These are phyloP conservation scores for Nylanderia fulva DNA, from an alignment of 1,140 invertebrate genomes.

Conservation along the genomic window DNA sequence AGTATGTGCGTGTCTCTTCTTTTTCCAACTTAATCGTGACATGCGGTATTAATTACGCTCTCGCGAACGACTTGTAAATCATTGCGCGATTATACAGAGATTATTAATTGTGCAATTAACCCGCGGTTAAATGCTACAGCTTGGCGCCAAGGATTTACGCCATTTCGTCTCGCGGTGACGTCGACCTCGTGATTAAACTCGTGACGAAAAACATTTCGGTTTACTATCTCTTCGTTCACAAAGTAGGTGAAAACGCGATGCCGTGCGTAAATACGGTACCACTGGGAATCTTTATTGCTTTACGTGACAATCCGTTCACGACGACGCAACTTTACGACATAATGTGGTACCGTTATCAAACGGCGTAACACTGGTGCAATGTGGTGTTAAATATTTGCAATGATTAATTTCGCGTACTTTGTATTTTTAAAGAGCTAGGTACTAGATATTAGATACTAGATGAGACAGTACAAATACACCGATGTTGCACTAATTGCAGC, in stretches of 20 bases:
- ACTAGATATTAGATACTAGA: not conserved
- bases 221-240: slow-evolving; percentile 8
- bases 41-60: slow-evolving; percentile 37
- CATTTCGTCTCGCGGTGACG: not conserved
- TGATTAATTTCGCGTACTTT: slow-evolving; percentile 12
- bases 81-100: slow-evolving; percentile 23
- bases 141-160: not conserved
- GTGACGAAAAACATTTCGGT: not conserved
- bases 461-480: too few relatives aligned
- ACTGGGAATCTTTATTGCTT: slow-evolving; percentile 37
- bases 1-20: slow-evolving; percentile 2
- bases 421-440: slow-evolving; percentile 14
- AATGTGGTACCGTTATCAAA: slow-evolving; percentile 37
- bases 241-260: not conserved
- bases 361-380: slow-evolving; percentile 2
- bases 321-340: slow-evolving; percentile 11
- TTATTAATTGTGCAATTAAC: slow-evolving; percentile 59
- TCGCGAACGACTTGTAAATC: slow-evolving; percentile 46
- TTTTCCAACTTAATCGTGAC: not conserved
- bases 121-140: not conserved
- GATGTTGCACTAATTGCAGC: not conserved
- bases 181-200: not conserved
- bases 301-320: slow-evolving; percentile 32
- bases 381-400: slow-evolving; percentile 37
- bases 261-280: not conserved